Percentiles rank a stretch among this genome's conserved stretches.
phyloP scores from a whole-genome alignment of 1,140 invertebrate species.

The Copidosoma floridanum region DNA sequence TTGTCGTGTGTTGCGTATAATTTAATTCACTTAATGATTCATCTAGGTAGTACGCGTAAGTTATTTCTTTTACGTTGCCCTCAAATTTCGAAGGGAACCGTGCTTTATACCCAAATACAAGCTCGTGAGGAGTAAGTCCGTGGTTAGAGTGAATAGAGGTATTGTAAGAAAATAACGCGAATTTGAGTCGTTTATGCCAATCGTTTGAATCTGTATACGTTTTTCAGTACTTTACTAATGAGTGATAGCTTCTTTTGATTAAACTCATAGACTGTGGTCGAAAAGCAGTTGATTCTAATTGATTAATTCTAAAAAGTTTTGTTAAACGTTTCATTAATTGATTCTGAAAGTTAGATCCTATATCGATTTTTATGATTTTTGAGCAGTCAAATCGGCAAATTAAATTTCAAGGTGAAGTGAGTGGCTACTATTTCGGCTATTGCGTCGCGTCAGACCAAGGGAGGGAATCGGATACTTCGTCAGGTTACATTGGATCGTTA shows the following conservation, averaged over 20 bases:
- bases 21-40: conserved; percentile 18
- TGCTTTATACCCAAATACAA: not conserved
- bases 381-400: not conserved
- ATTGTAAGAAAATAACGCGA: not conserved
- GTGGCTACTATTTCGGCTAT: no score
- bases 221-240: conserved; percentile 35
- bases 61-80: not conserved
- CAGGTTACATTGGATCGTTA: conserved; percentile 42
- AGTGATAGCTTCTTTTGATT: conserved; percentile 44
- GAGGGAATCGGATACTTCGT: conserved; percentile 43
- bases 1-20: conserved; percentile 15
- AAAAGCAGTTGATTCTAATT: conserved; percentile 44
- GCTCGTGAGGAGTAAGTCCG: not conserved
- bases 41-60: not conserved
- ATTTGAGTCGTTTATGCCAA: not conserved
- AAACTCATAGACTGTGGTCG: conserved; percentile 46
- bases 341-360: conserved; percentile 35
- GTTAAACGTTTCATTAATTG: conserved; percentile 27
- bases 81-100: not conserved
- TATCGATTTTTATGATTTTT: conserved; percentile 33
- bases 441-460: conserved; percentile 27
- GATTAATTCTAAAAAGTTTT: conserved; percentile 11
- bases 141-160: not conserved
- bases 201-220: conserved; percentile 28
- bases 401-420: no score